phyloP scores from a whole-genome alignment of 30 jellyfish, hydroid and myxozoan genomes.

The Pseudorhiza aurosa region DNA sequence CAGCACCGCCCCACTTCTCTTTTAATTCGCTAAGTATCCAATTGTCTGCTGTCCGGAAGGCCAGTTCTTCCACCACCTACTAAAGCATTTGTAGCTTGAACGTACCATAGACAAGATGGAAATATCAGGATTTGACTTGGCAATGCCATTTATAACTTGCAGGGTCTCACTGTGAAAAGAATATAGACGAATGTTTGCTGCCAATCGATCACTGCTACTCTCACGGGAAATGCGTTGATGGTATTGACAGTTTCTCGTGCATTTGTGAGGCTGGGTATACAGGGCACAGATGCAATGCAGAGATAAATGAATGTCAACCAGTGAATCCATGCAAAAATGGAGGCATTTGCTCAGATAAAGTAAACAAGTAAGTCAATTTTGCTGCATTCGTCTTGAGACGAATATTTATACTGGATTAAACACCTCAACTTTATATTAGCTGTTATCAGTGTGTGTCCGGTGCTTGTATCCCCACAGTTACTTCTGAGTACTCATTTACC shows the following conservation, averaged over 20 bases:
- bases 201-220: conserved; percentile 67
- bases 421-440: too few species aligned
- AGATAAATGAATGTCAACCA: conserved; percentile 66
- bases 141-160: neutral
- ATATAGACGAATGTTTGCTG: conserved; percentile 61
- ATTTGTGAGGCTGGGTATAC: conserved; percentile 72
- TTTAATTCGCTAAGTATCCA: too few species aligned
- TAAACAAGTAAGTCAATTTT: conserved; percentile 49
- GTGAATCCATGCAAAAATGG: conserved; percentile 64
- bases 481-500: too few species aligned
- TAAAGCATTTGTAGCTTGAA: neutral
- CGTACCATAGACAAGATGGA: neutral
- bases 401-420: too few species aligned
- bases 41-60: too few species aligned
- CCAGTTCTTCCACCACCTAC: neutral
- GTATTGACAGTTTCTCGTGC: conserved; percentile 67
- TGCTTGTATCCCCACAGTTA: too few species aligned
- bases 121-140: neutral
- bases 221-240: conserved; percentile 69
- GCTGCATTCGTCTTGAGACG: too few species aligned
- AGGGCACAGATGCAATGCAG: conserved; percentile 64
- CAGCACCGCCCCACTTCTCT: too few species aligned
- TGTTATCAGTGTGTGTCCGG: too few species aligned
- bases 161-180: conserved; percentile 69
- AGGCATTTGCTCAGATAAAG: conserved; percentile 45